These are phyloP conservation scores for Natrix natrix DNA, from an alignment of 2,797 vertebrate genomes.

Conservation along the genomic window DNA sequence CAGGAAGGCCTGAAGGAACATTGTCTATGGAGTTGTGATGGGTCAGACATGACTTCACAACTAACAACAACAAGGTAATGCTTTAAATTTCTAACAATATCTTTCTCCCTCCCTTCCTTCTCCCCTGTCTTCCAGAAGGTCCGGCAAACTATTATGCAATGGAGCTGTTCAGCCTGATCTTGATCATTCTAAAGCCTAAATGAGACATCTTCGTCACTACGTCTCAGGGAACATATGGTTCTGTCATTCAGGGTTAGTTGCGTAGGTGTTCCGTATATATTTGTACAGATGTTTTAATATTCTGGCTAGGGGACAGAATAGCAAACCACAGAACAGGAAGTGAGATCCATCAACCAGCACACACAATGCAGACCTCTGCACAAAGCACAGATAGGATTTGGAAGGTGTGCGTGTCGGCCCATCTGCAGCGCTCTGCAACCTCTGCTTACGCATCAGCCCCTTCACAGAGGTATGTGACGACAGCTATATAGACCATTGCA, in stretches of 20 bases:
- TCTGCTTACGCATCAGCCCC: neutral
- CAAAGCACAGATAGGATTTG: neutral
- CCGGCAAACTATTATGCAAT: neutral
- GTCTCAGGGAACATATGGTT: neutral
- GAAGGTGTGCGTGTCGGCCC: no score
- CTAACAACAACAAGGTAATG: neutral
- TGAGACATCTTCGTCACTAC: neutral
- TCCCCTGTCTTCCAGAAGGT: neutral
- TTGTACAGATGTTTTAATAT: neutral
- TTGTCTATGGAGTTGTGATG: no score
- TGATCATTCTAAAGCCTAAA: neutral
- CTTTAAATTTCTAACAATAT: conserved; percentile 9
- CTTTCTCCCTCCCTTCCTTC: neutral
- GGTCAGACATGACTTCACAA: no score
- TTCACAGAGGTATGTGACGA: neutral
- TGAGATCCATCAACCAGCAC: neutral
- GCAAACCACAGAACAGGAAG: neutral
- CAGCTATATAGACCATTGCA: neutral
- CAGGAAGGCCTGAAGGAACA: no score
- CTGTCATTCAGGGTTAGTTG: neutral
- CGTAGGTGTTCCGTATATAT: neutral
- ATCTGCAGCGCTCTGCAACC: no score
- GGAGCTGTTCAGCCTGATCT: neutral
- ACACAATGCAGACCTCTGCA: neutral
- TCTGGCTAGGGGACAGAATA: neutral